Evolutionary conservation across 2,113 vertebrate genomes (phyloP).

Genomic region (Spheniscus mendiculus): DNA sequence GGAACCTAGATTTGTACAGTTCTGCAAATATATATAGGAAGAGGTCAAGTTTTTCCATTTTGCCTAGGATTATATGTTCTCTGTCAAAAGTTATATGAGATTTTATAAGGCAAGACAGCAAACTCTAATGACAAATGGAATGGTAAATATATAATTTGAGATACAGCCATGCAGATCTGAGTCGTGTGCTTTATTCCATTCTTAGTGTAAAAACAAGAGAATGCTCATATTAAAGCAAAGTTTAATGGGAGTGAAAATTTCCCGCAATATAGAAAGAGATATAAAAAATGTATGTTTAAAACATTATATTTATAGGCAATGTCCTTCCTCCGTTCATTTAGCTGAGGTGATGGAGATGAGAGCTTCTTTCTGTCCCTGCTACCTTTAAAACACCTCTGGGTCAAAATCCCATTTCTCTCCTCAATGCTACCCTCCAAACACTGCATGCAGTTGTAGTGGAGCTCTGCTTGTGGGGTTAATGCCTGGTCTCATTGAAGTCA

Average conservation of each 20-base stretch:
- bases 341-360: not conserved
- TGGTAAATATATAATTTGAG: conserved; percentile 4
- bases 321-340: not conserved
- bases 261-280: not conserved
- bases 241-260: not conserved
- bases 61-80: conserved; percentile 10
- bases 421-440: not conserved
- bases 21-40: conserved; percentile 4
- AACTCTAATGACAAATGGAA: conserved; percentile 30
- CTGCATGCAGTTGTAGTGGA: not conserved
- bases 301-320: not conserved
- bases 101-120: conserved; percentile 19
- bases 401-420: not conserved
- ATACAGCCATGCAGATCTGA: not conserved
- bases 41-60: conserved; percentile 10
- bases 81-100: not conserved
- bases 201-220: not conserved
- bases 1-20: conserved; percentile 18
- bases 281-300: not conserved
- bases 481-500: not conserved
- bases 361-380: not conserved
- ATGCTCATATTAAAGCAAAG: not conserved
- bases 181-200: not conserved
- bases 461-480: not conserved
- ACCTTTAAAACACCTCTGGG: not conserved